Evolutionary conservation across 2,113 vertebrate genomes (phyloP).

Genomic region (Crotalus helleri): DNA sequence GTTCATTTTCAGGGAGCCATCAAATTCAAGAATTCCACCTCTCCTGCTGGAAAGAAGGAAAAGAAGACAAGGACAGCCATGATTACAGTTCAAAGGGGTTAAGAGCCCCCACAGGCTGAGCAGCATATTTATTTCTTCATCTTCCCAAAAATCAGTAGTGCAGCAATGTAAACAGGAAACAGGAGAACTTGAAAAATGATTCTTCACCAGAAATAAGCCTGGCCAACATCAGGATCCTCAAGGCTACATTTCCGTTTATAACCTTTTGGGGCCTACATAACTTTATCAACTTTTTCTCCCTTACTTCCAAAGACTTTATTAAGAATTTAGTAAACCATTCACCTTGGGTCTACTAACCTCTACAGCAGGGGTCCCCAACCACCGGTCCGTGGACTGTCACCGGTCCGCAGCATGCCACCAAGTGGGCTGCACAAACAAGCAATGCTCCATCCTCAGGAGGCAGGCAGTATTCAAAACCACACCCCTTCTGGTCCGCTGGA

Average conservation of each 20-base stretch:
- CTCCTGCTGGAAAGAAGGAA: too few species aligned
- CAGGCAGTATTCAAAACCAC: too few species aligned
- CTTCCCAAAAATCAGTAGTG: conserved; percentile 15
- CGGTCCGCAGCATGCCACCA: too few species aligned
- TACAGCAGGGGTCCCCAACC: too few species aligned
- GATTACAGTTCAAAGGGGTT: neutral
- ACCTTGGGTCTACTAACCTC: neutral
- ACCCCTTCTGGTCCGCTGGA: too few species aligned
- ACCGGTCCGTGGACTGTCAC: too few species aligned
- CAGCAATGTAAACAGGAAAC: conserved; percentile 7
- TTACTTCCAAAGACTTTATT: neutral
- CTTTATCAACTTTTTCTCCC: neutral
- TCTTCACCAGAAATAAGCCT: neutral
- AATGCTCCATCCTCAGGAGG: too few species aligned
- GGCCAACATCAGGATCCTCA: neutral
- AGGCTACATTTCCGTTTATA: neutral
- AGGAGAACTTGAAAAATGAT: neutral
- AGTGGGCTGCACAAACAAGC: too few species aligned
- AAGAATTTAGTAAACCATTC: neutral
- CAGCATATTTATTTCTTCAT: conserved; percentile 8
- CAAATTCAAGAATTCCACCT: neutral
- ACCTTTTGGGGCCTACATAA: neutral
- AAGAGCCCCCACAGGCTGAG: neutral
- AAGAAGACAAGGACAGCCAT: neutral
- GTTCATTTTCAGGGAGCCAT: neutral